Conservation (phyloP, 2,888 invertebrate genomes). For the Tineola bisselliella region DNA sequence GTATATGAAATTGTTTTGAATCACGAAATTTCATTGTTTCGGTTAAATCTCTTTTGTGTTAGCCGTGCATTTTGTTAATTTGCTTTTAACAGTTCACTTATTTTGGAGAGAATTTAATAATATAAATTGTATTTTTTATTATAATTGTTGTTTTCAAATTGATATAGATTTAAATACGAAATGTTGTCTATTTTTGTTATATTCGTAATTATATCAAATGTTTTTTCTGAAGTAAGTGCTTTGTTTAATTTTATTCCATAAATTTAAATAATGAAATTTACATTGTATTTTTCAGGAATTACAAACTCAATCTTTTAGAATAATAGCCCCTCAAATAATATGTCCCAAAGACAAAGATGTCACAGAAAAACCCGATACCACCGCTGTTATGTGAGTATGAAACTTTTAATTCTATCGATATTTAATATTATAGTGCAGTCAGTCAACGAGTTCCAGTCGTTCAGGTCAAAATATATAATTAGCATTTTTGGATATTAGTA, state of each 20-base stretch:
- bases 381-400: conserved; percentile 35
- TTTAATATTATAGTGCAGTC: too few species aligned
- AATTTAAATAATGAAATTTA: too few species aligned
- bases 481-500: too few species aligned
- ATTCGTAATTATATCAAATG: background rate
- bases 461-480: too few species aligned
- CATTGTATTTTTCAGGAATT: background rate
- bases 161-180: background rate
- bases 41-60: background rate
- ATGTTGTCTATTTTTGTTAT: background rate
- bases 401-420: too few species aligned
- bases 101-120: background rate
- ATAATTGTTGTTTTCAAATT: background rate
- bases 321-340: conserved; percentile 38
- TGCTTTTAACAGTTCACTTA: background rate
- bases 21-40: background rate
- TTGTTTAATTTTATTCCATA: background rate
- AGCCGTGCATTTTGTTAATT: background rate
- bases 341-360: conserved; percentile 36
- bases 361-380: conserved; percentile 31
- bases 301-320: conserved; percentile 24
- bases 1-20: background rate
- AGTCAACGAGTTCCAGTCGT: too few species aligned
- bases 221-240: background rate
- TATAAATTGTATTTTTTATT: background rate